Conservation (phyloP, 2,797 vertebrate species). For the Danionella dracula region DNA sequence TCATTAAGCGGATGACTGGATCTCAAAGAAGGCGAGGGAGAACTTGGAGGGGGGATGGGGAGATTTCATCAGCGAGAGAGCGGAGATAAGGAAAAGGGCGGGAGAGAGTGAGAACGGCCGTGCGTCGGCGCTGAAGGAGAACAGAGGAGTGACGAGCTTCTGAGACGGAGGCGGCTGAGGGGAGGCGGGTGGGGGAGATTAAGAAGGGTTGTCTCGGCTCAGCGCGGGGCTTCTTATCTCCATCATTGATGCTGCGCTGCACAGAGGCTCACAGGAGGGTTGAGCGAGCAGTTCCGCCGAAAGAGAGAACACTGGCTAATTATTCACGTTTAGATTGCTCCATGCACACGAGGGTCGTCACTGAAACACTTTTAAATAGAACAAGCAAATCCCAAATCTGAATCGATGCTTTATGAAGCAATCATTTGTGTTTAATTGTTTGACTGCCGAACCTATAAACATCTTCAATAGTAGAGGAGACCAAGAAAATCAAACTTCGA, state of each 20-base stretch:
- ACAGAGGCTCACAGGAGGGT: not conserved
- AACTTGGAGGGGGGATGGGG: conserved; percentile 12
- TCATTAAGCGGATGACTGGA: conserved; percentile 48
- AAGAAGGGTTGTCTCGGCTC: conserved; percentile 42
- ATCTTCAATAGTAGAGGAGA: no score
- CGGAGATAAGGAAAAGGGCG: conserved; percentile 18
- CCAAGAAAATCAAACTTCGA: no score
- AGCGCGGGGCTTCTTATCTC: conserved; percentile 34
- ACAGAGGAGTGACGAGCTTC: conserved; percentile 29
- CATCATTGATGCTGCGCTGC: conserved; percentile 29
- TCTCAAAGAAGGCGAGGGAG: conserved; percentile 33
- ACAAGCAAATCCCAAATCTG: no score
- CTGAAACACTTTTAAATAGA: no score
- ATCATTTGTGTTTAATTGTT: no score
- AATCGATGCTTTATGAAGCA: no score
- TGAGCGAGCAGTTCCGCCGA: no score
- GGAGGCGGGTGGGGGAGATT: conserved; percentile 42
- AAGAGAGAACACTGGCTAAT: no score
- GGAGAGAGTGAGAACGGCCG: not conserved
- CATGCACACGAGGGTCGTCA: no score
- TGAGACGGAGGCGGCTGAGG: not conserved
- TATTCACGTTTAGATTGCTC: no score
- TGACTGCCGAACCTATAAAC: no score
- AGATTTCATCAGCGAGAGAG: conserved; percentile 23
- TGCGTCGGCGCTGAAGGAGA: conserved; percentile 23